Evolutionary conservation across 2,113 vertebrate species (phyloP), one percentile per base, ranked within the genome.

Genomic region (Protobothrops flavoviridis): DNA sequence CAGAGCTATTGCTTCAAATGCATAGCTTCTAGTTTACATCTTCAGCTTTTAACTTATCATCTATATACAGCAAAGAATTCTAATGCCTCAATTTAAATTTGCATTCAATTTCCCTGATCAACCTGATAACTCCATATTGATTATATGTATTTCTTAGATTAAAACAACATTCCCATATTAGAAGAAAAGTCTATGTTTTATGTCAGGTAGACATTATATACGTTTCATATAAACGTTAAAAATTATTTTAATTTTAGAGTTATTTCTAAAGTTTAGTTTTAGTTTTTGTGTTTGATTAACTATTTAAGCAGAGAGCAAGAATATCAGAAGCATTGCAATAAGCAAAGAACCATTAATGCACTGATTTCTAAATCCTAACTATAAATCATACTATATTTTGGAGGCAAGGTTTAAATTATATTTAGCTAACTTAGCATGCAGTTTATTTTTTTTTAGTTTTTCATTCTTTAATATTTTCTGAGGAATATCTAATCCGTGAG

Each of bases 391-490:
- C 29, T 13, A 50, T 29, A 88, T 43, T 91, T 87, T n/a, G 33
- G 89, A 52, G 50, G 3, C 53, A 39, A 5, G 23, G 45, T 55
- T 64, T 56, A 93, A 91, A 91, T 90, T 48, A 52, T 74, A 11
- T 95, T 93, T 26, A 96, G 93, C 93, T 94, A 90, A 94, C 96
- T 95, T 95, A 96, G 94, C 96, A 96, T 94, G 94, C 81, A 96
- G 90, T 93, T 95, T 93, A 55, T 55, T 56, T 61, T 61, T 39
- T 33, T 81, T 96, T 97, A 95, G 98, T 98, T 98, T 98, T 98
- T 98, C 98, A 98, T 98, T 98, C 98, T 98, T 97, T 91, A 87
- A 94, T 92, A 74, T 48, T 94, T 88, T 56, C 43, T 1, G 13
- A 45, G 89, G 91, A 92, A 53, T 86, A n/a, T 90, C 91, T 21